phyloP scores from a whole-genome alignment of 2,797 vertebrate genomes.

The Huso huso region DNA sequence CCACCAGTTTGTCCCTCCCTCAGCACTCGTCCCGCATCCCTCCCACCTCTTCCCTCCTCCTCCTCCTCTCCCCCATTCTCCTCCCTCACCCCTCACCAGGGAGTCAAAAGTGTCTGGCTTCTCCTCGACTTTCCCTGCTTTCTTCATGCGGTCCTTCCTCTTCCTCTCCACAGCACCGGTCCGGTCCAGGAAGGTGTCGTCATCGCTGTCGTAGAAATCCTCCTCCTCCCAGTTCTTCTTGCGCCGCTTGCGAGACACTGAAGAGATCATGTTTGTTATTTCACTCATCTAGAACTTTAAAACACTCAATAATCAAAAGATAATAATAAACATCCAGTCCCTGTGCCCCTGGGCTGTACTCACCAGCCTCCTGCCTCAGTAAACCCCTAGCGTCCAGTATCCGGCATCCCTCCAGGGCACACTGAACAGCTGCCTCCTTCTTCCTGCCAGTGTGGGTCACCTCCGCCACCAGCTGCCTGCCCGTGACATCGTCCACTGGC shows the following conservation, averaged over 20 bases:
- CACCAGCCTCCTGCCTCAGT: constrained; percentile 91
- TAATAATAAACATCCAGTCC: not conserved
- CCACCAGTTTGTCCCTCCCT: not conserved
- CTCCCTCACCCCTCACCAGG: constrained; percentile 56
- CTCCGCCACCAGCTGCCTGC: constrained; percentile 87
- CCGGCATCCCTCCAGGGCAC: constrained; percentile 86
- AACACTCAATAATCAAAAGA: constrained; percentile 1
- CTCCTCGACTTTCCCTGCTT: constrained; percentile 88
- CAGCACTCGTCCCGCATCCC: not conserved
- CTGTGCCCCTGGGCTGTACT: constrained; percentile 3
- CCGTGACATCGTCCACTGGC: constrained; percentile 83
- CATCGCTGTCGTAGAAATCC: constrained; percentile 95
- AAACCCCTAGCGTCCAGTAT: constrained; percentile 88
- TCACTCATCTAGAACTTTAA: constrained; percentile 2
- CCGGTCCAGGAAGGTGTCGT: constrained; percentile 91
- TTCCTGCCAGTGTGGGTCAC: constrained; percentile 86
- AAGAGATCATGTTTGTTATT: not conserved
- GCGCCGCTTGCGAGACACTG: constrained; percentile 92
- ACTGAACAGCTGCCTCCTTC: constrained; percentile 84
- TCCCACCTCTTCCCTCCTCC: not conserved
- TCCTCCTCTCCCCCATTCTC: constrained; percentile 11
- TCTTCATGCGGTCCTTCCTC: constrained; percentile 86
- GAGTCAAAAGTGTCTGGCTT: constrained; percentile 83
- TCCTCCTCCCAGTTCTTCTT: constrained; percentile 97
- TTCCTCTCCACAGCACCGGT: constrained; percentile 91